Base-by-base conservation (phyloP, 2,888 invertebrate genomes). In the Teleogryllus oceanicus region DNA sequence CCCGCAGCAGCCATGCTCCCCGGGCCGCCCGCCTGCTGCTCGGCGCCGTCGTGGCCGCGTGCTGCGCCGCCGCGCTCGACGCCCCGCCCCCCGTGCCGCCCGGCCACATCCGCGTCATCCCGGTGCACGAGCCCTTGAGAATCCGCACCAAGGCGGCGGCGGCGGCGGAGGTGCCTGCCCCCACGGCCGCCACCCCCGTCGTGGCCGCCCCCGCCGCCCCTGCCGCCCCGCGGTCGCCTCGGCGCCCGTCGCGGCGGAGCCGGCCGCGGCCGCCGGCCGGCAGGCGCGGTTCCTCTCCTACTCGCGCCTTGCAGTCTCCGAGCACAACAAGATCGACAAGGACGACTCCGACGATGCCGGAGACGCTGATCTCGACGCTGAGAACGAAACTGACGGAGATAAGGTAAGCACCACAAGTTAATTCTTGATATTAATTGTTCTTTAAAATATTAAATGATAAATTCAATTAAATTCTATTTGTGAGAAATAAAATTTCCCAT, bases 331-430 rank as follows among this genome's bases (percentile, higher is more conserved):
- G 62, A 18, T n/a, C 62, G 62, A n/a, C n/a, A 78, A 77, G 77
- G 77, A 77, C 37, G 13, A 24, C 16, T 24, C 78, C 50, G 51
- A 50, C n/a, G 78, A 78, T 8, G 74, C 13, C 18, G 18, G 5
- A 0, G 62, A 75, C 49, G 75, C 49, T 12, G 76, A 74, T 50
- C 74, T 11, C 50, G 76, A 76, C 62, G 5, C 37, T 1, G 37
- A 37, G 37, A 37, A 37, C 37, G 37, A 37, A 8, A 37, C 37
- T 0, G 75, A 62, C 62, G 12, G 1, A 75, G 81, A 37, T 51
- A 77, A 49, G 80, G 77, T 16, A 78, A 74, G 49, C 78, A 78
- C 79, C 24, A 78, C 62, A 78, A 80, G 37, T 81, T 82, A 78
- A 80, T 62, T 62, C 62, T 8, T 62, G 2, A 13, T 51, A 16